Evolutionary conservation across 2,113 vertebrate species (phyloP).

Genomic region (Coturnix japonica): DNA sequence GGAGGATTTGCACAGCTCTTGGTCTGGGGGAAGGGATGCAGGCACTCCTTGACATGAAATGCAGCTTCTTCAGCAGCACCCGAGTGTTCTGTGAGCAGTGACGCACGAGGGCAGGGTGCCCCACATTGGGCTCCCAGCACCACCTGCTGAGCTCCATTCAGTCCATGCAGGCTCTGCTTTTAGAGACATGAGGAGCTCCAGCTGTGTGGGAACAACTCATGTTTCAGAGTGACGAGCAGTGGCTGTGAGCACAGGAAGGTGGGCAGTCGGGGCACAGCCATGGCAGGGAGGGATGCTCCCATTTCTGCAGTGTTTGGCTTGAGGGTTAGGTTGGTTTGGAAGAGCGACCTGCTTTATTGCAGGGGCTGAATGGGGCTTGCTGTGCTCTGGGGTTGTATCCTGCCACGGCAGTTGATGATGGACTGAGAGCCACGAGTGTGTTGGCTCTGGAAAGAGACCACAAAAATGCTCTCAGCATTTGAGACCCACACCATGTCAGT

Average conservation of each 20-base stretch:
- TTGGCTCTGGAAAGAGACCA: not conserved
- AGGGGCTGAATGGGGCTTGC: not conserved
- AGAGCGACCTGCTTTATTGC: not conserved
- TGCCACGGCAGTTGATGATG: not conserved
- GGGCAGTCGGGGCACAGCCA: not conserved
- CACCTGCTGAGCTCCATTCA: fast-evolving
- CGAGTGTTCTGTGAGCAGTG: not conserved
- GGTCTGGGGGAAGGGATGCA: not conserved
- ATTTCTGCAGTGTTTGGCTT: not conserved
- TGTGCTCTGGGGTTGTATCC: not conserved
- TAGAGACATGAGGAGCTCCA: not conserved
- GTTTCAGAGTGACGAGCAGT: not conserved
- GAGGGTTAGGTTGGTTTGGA: not conserved
- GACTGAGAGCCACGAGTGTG: not conserved
- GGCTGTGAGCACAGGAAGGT: not conserved
- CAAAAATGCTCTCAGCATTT: not conserved
- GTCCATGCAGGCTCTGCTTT: not conserved
- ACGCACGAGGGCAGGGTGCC: not conserved
- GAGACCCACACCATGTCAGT: not conserved
- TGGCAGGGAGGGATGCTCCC: not conserved
- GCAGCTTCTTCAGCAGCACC: not conserved
- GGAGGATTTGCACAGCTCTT: slow-evolving; percentile 1
- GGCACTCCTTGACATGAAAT: not conserved
- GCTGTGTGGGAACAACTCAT: not conserved
- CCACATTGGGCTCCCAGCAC: not conserved